A percentile compares a stretch with the other conserved stretches of the same genome.
Evolutionary conservation across 2,888 invertebrate genomes (phyloP).

Genomic region (Eilema depressum): DNA sequence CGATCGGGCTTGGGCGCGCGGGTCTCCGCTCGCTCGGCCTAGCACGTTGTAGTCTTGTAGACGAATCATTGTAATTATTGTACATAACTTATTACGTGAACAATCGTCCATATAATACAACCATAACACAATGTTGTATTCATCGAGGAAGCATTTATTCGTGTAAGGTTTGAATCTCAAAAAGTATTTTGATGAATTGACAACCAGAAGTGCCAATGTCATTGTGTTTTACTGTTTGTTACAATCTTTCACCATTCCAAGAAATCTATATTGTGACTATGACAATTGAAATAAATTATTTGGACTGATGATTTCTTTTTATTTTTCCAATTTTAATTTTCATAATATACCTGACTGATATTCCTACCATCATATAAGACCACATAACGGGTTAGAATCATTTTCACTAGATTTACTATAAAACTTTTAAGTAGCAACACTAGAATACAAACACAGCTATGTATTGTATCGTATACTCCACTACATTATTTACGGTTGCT

Average conservation of each 20-base stretch:
- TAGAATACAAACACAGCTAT: too few relatives aligned
- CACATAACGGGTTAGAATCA: too few relatives aligned
- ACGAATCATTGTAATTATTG: conserved; percentile 76
- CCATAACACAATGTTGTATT: conserved; percentile 50
- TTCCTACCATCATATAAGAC: neutral
- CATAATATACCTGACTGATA: neutral
- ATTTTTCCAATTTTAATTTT: conserved; percentile 24
- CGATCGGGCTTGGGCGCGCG: conserved; percentile 7
- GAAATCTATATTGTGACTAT: conserved; percentile 69
- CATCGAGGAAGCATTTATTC: conserved; percentile 77
- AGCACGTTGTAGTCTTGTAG: conserved; percentile 54
- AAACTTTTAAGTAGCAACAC: too few relatives aligned
- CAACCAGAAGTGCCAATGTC: conserved; percentile 78
- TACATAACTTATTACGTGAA: conserved; percentile 78
- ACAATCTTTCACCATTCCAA: conserved; percentile 79
- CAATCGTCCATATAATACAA: conserved; percentile 70
- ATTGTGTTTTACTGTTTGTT: conserved; percentile 63
- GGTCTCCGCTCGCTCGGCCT: conserved; percentile 16
- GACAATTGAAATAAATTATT: conserved; percentile 76
- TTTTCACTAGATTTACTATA: too few relatives aligned
- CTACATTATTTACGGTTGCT: too few relatives aligned
- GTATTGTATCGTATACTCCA: too few relatives aligned
- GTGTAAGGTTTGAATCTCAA: conserved; percentile 77
- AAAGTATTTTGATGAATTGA: conserved; percentile 63
- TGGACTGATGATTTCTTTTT: conserved; percentile 75